Evolutionary conservation across 2,888 invertebrate species (phyloP).

Genomic region (Adelphocoris suturalis): DNA sequence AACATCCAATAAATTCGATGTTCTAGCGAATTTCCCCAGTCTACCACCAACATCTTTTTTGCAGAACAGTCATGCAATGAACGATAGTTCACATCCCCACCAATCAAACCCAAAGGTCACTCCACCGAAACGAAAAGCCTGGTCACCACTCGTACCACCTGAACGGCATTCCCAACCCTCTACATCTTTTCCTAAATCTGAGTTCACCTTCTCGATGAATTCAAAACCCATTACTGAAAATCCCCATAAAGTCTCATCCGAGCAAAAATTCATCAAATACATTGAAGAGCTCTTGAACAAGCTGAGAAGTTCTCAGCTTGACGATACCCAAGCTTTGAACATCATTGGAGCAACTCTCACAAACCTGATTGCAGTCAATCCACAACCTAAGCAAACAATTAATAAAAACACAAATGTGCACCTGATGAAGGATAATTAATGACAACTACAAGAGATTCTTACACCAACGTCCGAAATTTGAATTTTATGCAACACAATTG

Average conservation of each 20-base stretch:
- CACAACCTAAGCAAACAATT: not conserved
- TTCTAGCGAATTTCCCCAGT: not conserved
- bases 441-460: not conserved
- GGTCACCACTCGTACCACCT: not conserved
- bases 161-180: not conserved
- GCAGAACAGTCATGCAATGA: not conserved
- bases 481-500: not conserved
- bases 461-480: not conserved
- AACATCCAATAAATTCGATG: not conserved
- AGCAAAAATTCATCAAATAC: not conserved
- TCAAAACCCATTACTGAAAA: not conserved
- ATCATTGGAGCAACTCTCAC: not conserved
- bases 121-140: not conserved
- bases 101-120: not conserved
- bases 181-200: not conserved
- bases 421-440: not conserved
- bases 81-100: not conserved
- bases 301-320: not conserved
- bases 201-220: not conserved
- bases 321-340: not conserved
- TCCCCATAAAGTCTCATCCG: not conserved
- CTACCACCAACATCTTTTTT: not conserved
- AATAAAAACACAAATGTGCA: not conserved
- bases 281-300: not conserved
- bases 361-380: not conserved